A percentile compares a stretch with the other conserved stretches of the same genome.
Conservation (phyloP, 2,113 vertebrate species). For the Pachycephala philippinensis region DNA sequence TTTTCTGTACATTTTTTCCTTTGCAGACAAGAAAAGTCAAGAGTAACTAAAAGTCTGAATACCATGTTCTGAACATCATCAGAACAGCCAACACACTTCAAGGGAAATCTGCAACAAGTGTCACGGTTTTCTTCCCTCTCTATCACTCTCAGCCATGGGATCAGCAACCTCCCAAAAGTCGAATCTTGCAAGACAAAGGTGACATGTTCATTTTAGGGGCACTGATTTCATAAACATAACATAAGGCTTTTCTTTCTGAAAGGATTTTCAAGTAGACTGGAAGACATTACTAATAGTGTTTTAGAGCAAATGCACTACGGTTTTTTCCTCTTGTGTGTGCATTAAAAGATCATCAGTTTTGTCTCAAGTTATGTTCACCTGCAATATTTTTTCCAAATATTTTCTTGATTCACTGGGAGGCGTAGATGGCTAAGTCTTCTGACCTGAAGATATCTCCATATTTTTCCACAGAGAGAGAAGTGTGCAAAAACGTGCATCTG, state of each 20-base stretch:
- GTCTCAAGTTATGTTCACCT: background rate
- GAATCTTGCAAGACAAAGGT: background rate
- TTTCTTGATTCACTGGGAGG: background rate
- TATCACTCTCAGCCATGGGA: background rate
- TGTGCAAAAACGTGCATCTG: background rate
- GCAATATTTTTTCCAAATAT: background rate
- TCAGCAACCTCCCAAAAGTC: background rate
- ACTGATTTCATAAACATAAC: background rate
- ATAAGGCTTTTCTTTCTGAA: background rate
- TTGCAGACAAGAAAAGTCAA: background rate
- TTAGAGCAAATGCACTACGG: background rate
- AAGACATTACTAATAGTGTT: background rate
- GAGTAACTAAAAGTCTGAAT: background rate
- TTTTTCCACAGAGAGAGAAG: background rate
- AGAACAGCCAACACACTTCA: background rate
- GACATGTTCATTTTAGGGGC: background rate
- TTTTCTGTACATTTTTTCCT: background rate
- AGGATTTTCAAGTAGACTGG: background rate
- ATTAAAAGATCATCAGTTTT: background rate
- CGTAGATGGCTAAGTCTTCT: background rate
- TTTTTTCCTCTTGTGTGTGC: background rate
- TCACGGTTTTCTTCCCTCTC: background rate
- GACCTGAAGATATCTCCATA: background rate
- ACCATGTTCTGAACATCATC: background rate
- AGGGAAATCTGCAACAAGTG: background rate